phyloP scores from a whole-genome alignment of 2,888 invertebrate genomes.

The Nemoura dubitans region DNA sequence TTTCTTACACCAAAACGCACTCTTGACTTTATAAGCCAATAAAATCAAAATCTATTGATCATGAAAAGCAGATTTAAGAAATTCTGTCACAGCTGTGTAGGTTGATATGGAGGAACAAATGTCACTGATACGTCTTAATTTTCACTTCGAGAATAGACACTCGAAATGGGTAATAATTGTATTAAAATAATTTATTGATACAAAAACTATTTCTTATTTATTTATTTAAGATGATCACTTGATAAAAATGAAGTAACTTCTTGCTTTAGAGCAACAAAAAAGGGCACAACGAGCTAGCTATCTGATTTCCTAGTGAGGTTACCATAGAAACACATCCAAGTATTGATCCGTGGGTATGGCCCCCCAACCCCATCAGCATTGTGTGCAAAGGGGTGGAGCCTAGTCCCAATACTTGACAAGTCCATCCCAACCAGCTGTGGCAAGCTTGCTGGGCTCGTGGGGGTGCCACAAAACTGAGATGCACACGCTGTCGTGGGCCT shows the following conservation, averaged over 20 bases:
- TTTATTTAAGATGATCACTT: background rate
- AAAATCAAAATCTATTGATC: background rate
- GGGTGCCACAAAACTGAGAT: slow-evolving; percentile 97
- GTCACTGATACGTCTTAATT: background rate
- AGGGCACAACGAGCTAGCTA: background rate
- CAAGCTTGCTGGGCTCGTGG: slow-evolving; percentile 95
- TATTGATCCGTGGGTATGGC: slow-evolving; percentile 46
- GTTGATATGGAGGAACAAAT: background rate
- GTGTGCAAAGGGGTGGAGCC: slow-evolving; percentile 21
- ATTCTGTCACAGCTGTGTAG: background rate
- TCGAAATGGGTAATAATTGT: background rate
- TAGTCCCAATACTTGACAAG: slow-evolving; percentile 99
- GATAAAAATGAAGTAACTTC: background rate
- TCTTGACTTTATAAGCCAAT: background rate
- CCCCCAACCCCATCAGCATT: background rate
- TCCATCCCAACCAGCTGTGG: slow-evolving; percentile 99
- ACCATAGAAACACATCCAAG: slow-evolving; percentile 45
- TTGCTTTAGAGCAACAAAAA: background rate
- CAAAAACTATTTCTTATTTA: background rate
- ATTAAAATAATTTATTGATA: background rate
- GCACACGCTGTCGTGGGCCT: slow-evolving; percentile 98
- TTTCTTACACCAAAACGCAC: background rate
- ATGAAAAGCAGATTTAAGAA: background rate
- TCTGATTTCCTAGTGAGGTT: background rate
- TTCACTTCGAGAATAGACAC: background rate